Evolutionary conservation across 2,888 invertebrate species (phyloP).

Genomic region (Octonoba sinensis): DNA sequence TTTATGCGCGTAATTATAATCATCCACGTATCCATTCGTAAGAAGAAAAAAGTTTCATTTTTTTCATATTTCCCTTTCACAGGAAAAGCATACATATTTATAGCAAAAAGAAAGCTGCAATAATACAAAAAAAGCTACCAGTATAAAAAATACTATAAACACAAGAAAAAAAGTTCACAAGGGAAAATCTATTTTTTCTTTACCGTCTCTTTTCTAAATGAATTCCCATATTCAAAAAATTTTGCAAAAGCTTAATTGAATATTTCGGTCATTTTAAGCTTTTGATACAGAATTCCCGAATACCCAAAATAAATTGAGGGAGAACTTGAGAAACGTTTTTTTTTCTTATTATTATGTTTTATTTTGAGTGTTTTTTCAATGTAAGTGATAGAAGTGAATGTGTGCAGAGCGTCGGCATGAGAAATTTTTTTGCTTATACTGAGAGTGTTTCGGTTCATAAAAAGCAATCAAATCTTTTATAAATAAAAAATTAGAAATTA

Average conservation of each 20-base stretch:
- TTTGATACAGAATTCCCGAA: constrained; percentile 24
- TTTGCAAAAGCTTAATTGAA: constrained; percentile 56
- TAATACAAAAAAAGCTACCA: not conserved
- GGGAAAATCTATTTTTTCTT: not conserved
- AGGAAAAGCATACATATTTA: constrained; percentile 19
- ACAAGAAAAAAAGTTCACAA: not conserved
- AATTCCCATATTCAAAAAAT: constrained; percentile 49
- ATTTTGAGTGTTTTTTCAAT: not conserved
- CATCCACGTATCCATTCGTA: constrained; percentile 14
- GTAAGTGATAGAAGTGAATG: constrained; percentile 15
- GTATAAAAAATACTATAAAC: constrained; percentile 3
- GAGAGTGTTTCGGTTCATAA: constrained; percentile 39
- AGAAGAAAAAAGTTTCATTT: not conserved
- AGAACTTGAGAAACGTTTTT: constrained; percentile 22
- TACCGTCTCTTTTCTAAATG: constrained; percentile 15
- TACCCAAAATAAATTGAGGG: constrained; percentile 25
- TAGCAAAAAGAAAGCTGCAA: not conserved
- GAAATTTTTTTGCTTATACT: not conserved
- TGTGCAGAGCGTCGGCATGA: not conserved
- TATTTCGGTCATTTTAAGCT: constrained; percentile 50
- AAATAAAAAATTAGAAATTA: constrained; percentile 57
- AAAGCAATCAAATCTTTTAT: constrained; percentile 49
- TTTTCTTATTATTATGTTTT: not conserved
- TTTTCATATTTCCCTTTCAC: not conserved
- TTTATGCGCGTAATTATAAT: constrained; percentile 20